phyloP scores from a whole-genome alignment of 2,888 invertebrate genomes.

The Prosopocoilus inquinatus region DNA sequence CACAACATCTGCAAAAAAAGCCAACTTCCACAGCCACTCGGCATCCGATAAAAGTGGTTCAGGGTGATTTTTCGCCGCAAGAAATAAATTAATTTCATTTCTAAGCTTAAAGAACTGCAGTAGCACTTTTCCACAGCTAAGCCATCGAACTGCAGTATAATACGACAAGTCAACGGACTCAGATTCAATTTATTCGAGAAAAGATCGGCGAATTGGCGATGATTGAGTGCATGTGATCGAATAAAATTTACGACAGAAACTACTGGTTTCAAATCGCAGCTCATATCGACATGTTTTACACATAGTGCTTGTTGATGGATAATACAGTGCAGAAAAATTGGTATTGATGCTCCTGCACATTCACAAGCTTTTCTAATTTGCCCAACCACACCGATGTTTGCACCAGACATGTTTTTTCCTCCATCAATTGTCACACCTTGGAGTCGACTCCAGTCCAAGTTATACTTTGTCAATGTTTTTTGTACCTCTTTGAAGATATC shows the following conservation, averaged over 20 bases:
- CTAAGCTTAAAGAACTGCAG: slow-evolving; percentile 8
- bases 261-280: slow-evolving; percentile 37
- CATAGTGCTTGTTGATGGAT: slow-evolving; percentile 37
- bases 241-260: slow-evolving; percentile 38
- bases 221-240: slow-evolving; percentile 26
- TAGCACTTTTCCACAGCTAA: slow-evolving; percentile 13
- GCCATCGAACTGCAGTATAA: slow-evolving; percentile 14
- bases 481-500: slow-evolving; percentile 8
- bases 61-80: background rate
- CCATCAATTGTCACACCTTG: slow-evolving; percentile 27
- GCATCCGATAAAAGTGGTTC: no score
- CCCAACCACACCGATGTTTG: slow-evolving; percentile 33
- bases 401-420: slow-evolving; percentile 34
- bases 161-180: slow-evolving; percentile 17
- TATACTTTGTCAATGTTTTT: slow-evolving; percentile 4
- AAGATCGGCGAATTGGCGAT: slow-evolving; percentile 6
- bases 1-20: slow-evolving; percentile 18
- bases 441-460: slow-evolving; percentile 3
- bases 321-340: slow-evolving; percentile 36
- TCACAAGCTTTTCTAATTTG: slow-evolving; percentile 33
- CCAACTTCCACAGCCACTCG: slow-evolving; percentile 9
- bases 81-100: slow-evolving; percentile 10
- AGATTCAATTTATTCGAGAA: slow-evolving; percentile 7
- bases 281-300: slow-evolving; percentile 40
- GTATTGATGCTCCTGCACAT: slow-evolving; percentile 36